These are phyloP conservation scores for Pangasius sanitwongsei DNA, from an alignment of 2,797 vertebrate species.

Conservation along the genomic window DNA sequence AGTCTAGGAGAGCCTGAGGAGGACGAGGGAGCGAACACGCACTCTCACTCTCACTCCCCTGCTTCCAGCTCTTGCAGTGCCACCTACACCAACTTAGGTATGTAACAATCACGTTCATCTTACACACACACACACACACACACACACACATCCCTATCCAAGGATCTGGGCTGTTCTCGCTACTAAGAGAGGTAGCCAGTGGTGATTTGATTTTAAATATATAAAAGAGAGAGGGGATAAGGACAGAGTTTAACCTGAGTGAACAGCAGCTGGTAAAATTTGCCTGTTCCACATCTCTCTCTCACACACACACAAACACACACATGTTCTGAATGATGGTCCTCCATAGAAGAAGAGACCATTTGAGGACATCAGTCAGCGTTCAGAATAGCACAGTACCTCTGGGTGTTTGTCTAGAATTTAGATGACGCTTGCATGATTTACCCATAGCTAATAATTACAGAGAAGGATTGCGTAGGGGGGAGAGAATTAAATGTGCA, in stretches of 20 bases:
- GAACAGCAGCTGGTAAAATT: too few relatives aligned
- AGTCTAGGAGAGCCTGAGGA: slow-evolving; percentile 76
- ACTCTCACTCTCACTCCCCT: slow-evolving; percentile 77
- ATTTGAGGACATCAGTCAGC: not conserved
- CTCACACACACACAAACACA: not conserved
- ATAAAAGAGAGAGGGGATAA: too few relatives aligned
- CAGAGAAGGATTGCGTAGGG: not conserved
- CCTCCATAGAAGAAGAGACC: not conserved
- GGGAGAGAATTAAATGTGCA: not conserved
- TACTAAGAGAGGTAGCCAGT: too few relatives aligned
- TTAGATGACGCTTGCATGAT: not conserved
- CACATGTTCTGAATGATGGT: not conserved
- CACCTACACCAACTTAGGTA: slow-evolving; percentile 95
- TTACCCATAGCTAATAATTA: not conserved
- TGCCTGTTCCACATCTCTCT: too few relatives aligned
- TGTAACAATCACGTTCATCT: slow-evolving; percentile 57
- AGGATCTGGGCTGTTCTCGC: too few relatives aligned
- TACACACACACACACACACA: not conserved
- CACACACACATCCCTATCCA: not conserved
- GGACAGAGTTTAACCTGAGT: too few relatives aligned
- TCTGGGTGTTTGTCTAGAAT: not conserved
- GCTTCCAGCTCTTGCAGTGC: slow-evolving; percentile 85
- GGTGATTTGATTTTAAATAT: too few relatives aligned
- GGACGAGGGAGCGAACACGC: slow-evolving; percentile 73
- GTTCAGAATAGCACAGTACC: not conserved